Evolutionary conservation across 2,888 invertebrate genomes (phyloP), one percentile per base, ranked within the genome.

Genomic region (Pyrochroa serraticornis): DNA sequence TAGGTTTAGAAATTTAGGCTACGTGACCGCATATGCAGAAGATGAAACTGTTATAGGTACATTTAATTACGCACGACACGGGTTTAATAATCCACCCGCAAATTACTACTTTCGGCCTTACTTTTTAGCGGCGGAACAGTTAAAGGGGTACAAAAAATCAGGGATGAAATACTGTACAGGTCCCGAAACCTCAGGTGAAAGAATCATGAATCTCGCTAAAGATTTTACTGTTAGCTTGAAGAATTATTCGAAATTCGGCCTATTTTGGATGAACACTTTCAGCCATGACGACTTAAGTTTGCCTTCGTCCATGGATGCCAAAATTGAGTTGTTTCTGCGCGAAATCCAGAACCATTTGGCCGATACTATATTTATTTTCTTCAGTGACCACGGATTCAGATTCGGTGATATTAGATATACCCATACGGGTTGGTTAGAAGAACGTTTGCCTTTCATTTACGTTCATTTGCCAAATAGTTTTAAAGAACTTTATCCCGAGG

Each of bases 21-120:
- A 91, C 75, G 83, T 87, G 0, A 94, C 93, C 0, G 89, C 87
- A 5, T 92, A 90, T 67, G 90, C 87, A 0, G 93, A 94, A 81
- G 94, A 94, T 75, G 85, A 87, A 54, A 82, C 87, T 0, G 70
- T 74, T 1, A 87, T 93, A 2, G 88, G 88, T 46, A 92, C 92
- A 0, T 92, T 92, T 73, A 90, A 89, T 71, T 91, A 87, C 65
- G 75, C 83, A n/a, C 89, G 89, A 71, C 78, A 82, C 32, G 91
- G 91, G 1, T 95, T 94, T 71, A 79, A 80, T 2, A 77, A 83
- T 7, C 85, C 86, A 0, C 95, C 95, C 0, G 89, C 91, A 0
- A 92, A 94, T 72, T 92, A 91, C 71, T 95, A 94, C 67, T 80
- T 91, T 62, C 81, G 91, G 41, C 89, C 93, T 0, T 87, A 91